Percentiles rank a stretch among this genome's conserved stretches.
Evolutionary conservation across 2,888 invertebrate genomes (phyloP).

Genomic region (Drosophila stalkeri): DNA sequence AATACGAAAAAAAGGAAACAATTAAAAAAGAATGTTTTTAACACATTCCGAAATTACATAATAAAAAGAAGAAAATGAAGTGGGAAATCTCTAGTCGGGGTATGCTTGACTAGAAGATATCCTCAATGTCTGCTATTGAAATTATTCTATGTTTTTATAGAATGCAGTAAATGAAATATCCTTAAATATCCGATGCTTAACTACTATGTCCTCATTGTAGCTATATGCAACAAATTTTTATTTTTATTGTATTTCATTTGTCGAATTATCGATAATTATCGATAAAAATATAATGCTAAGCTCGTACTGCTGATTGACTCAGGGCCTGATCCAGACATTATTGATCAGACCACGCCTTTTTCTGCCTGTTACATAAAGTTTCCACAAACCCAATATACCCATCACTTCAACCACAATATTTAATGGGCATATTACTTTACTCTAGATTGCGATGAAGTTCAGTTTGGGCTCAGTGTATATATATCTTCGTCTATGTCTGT

Average conservation of each 20-base stretch:
- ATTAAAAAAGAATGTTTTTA: background rate
- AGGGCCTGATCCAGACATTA: background rate
- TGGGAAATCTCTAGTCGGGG: too few relatives aligned
- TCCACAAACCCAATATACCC: background rate
- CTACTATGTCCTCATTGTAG: too few relatives aligned
- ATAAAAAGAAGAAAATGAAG: background rate
- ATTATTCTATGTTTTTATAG: too few relatives aligned
- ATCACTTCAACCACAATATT: fast-evolving
- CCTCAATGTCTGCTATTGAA: background rate
- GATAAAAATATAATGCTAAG: background rate
- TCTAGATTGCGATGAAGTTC: background rate
- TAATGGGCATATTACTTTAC: background rate
- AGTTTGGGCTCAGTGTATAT: conserved; percentile 6
- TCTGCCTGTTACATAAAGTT: background rate
- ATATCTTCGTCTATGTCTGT: conserved; percentile 3
- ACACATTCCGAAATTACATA: background rate
- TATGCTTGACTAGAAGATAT: background rate
- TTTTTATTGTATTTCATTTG: too few relatives aligned
- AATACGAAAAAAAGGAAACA: background rate
- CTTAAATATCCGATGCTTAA: too few relatives aligned
- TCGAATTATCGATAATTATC: background rate
- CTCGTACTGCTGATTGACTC: background rate
- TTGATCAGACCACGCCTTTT: background rate
- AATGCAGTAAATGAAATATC: too few relatives aligned
- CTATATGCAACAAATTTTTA: too few relatives aligned